A percentile compares a stretch with the other conserved stretches of the same genome.
These are phyloP conservation scores for Camponotus fellah DNA, from an alignment of 2,888 invertebrate species.

Conservation along the genomic window DNA sequence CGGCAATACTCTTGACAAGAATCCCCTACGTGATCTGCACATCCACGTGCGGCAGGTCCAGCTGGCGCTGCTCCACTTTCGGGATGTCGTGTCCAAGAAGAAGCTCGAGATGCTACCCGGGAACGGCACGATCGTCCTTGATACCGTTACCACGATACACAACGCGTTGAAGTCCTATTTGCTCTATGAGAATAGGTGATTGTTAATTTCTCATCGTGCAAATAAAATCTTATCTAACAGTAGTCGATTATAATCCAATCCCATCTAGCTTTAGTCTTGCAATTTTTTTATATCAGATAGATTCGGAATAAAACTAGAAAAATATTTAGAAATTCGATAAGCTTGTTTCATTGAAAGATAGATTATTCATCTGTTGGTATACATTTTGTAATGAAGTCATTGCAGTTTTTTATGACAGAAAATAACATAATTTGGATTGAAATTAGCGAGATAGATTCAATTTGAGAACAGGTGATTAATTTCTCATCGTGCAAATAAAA, in stretches of 20 bases:
- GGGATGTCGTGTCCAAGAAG: slow-evolving; percentile 96
- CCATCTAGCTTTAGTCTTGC: too few species aligned
- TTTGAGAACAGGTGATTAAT: too few species aligned
- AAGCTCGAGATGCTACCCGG: slow-evolving; percentile 97
- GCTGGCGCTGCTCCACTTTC: slow-evolving; percentile 94
- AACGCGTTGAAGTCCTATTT: slow-evolving; percentile 87
- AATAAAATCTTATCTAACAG: not conserved
- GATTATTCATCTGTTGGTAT: not conserved
- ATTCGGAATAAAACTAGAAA: not conserved
- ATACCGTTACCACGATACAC: slow-evolving; percentile 96
- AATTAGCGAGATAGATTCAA: not conserved
- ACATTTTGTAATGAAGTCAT: not conserved
- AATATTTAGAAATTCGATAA: not conserved
- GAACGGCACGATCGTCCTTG: slow-evolving; percentile 97
- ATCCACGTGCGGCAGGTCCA: slow-evolving; percentile 92
- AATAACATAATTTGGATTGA: not conserved
- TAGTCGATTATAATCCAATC: not conserved
- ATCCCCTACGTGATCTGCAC: slow-evolving; percentile 91
- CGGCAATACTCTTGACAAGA: slow-evolving; percentile 85
- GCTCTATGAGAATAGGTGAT: slow-evolving; percentile 87
- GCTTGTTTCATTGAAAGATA: not conserved
- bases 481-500: too few species aligned
- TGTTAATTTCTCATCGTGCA: not conserved
- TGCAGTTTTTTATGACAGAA: not conserved
- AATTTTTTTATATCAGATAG: too few species aligned